These are phyloP conservation scores for Diuraphis noxia DNA, from an alignment of 1,140 invertebrate species.

Conservation along the genomic window DNA sequence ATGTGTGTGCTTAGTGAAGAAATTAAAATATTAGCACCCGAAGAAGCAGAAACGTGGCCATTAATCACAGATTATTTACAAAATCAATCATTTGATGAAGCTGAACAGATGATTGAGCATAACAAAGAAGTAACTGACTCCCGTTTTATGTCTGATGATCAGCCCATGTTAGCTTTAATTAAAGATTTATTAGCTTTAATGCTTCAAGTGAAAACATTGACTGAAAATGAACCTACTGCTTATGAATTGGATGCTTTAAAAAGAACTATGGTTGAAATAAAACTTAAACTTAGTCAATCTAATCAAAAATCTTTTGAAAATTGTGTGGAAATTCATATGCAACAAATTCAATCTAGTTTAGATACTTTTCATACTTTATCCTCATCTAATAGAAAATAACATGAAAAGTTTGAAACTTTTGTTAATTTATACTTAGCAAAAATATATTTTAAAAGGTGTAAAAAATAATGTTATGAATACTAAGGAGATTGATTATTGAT, in stretches of 20 bases:
- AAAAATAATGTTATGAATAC: not conserved
- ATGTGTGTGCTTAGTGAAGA: conserved; percentile 49
- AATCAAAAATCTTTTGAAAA: conserved; percentile 87
- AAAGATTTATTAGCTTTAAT: conserved; percentile 87
- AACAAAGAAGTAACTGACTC: conserved; percentile 70
- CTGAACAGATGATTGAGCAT: conserved; percentile 75
- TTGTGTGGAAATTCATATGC: conserved; percentile 71
- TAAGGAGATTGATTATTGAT: conserved; percentile 8
- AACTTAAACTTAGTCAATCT: conserved; percentile 73
- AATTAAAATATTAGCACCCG: conserved; percentile 50
- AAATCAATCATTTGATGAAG: conserved; percentile 84
- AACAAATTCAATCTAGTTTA: conserved; percentile 58
- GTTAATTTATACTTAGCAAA: not conserved
- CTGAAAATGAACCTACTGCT: conserved; percentile 85
- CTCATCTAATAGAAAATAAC: conserved; percentile 41
- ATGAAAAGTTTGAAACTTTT: not conserved
- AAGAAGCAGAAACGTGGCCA: conserved; percentile 64
- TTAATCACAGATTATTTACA: conserved; percentile 83
- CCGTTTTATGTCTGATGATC: conserved; percentile 65
- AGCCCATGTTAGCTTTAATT: conserved; percentile 75
- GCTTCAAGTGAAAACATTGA: conserved; percentile 89
- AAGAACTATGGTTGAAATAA: conserved; percentile 88
- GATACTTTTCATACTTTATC: conserved; percentile 55
- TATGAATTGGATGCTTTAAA: conserved; percentile 91
- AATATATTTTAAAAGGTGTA: not conserved